Evolutionary conservation across 2,113 vertebrate genomes (phyloP).

Genomic region (Furnarius figulus): DNA sequence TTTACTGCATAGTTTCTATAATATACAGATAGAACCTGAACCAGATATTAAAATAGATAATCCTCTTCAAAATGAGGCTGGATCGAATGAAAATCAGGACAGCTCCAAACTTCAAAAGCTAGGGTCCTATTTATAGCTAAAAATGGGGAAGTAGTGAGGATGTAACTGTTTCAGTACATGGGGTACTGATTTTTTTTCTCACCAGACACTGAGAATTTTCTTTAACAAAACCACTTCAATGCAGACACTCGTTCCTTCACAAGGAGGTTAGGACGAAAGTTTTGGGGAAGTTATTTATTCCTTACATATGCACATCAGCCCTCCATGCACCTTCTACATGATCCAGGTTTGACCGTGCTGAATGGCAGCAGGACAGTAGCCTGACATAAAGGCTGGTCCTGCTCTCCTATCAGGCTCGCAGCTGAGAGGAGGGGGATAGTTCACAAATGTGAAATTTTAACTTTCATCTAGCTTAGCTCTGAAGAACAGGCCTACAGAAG

Average conservation of each 20-base stretch:
- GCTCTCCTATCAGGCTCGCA: not conserved
- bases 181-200: not conserved
- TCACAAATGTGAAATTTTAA: not conserved
- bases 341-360: not conserved
- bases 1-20: not conserved
- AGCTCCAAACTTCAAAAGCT: not conserved
- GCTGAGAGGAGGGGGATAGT: not conserved
- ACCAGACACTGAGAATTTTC: not conserved
- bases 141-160: not conserved
- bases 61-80: not conserved
- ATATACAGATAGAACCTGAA: not conserved
- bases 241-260: not conserved
- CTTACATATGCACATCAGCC: not conserved
- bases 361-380: not conserved
- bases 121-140: not conserved
- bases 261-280: not conserved
- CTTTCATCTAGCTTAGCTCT: not conserved
- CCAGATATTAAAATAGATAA: slow-evolving; percentile 16
- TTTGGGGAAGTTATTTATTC: not conserved
- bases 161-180: not conserved
- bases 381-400: not conserved
- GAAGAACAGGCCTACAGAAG: not conserved
- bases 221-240: not conserved
- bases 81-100: not conserved
- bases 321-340: not conserved